Evolutionary conservation across 2,888 invertebrate species (phyloP).

Genomic region (Nowickia ferox): DNA sequence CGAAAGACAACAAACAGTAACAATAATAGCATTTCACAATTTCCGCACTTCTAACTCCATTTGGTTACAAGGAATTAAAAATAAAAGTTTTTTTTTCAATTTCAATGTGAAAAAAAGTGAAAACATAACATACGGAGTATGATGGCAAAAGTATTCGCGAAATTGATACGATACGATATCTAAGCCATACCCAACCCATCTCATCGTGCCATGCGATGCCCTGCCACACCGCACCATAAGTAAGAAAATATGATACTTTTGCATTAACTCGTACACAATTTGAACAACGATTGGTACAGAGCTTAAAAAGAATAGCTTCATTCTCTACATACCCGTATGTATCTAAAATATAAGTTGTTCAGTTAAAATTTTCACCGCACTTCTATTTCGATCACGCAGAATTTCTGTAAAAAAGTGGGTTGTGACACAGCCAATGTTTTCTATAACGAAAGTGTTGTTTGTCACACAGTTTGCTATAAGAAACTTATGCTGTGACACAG

Average conservation of each 20-base stretch:
- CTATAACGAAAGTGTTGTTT: too few species aligned
- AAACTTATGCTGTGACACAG: too few species aligned
- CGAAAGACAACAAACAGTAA: conserved; percentile 28
- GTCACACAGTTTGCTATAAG: too few species aligned
- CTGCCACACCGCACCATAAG: conserved; percentile 22
- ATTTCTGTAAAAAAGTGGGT: too few species aligned
- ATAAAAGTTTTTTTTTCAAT: conserved; percentile 15
- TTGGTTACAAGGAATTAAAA: conserved; percentile 53
- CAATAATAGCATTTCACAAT: conserved; percentile 68
- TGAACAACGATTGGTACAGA: conserved; percentile 15
- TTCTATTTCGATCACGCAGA: too few species aligned
- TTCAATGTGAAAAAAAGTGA: conserved; percentile 54
- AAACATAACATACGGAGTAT: conserved; percentile 64
- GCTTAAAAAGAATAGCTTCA: conserved; percentile 2
- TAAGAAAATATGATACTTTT: conserved; percentile 57
- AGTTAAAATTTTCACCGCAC: too few species aligned
- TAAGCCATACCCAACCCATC: conserved; percentile 36
- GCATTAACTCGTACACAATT: conserved; percentile 37
- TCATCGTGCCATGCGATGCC: conserved; percentile 15
- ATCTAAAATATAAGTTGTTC: too few species aligned
- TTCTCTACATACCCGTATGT: not conserved
- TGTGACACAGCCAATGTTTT: too few species aligned
- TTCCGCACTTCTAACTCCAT: conserved; percentile 73
- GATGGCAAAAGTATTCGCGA: conserved; percentile 59
- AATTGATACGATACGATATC: conserved; percentile 64